Base-by-base conservation (phyloP, 2,888 invertebrate species). In the Ormyrus pomaceus region DNA sequence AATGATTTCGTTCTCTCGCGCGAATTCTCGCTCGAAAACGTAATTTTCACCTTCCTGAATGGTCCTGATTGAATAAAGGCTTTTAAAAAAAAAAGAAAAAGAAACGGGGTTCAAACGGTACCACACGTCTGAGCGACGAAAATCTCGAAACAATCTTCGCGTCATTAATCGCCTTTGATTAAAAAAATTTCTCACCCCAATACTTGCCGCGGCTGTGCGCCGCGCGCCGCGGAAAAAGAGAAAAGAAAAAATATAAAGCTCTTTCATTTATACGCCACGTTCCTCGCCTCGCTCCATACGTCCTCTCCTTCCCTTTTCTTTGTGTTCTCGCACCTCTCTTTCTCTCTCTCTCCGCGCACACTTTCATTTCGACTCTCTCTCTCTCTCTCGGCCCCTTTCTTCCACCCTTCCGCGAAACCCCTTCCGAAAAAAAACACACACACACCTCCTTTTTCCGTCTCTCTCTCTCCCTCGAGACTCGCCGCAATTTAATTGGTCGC, bases 401-500 rank as follows among this genome's bases (percentile, higher is more conserved):
- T 77, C 50, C 45, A 53, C 70, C 79, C 53, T 68, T 53, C 58
- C 58, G 69, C 79, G 73, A 75, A 73, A 69, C 70, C 78, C 61
- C 65, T 73, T 74, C 68, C 82, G 66, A 82, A 83, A 83, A 83
- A 80, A 74, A 79, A 84, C 82, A 72, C 83, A 80, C 68, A 79
- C 83, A 82, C 9, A 19, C 19, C 77, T 73, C 83, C 68, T 45
- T 79, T 73, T 55, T 64, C n/a, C 13, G 11, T 64, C 13, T 46
- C 58, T 58, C 58, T 58, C 72, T 19, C 13, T 53, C 58, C 77
- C 80, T 59, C n/a, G 59, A 64, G 64, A 77, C 55, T 73, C 71
- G 79, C 82, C 85, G 85, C 87, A 87, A 89, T 89, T 88, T 88
- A 89, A 90, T 89, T 88, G 88, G 87, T 86, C 84, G 87, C 87